A percentile compares a stretch with the other conserved stretches of the same genome.
Evolutionary conservation across 64 coral and sea anemone genomes (phyloP).

Genomic region (Pachyseris speciosa): DNA sequence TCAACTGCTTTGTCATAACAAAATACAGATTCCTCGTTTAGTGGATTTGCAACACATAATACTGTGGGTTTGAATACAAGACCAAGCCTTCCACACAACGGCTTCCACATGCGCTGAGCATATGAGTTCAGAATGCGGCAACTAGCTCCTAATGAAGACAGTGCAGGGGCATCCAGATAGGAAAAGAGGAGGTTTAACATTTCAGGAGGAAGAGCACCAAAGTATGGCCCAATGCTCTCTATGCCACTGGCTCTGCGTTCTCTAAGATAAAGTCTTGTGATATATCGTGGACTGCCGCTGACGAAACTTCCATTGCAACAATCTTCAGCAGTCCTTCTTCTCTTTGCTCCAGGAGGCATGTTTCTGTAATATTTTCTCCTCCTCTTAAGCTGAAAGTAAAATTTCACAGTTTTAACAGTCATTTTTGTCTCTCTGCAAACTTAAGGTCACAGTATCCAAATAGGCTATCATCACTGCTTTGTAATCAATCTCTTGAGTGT

Average conservation of each 20-base stretch:
- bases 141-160: slow-evolving; percentile 85
- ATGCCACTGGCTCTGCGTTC: slow-evolving; percentile 77
- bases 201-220: slow-evolving; percentile 89
- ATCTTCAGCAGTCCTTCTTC: slow-evolving; percentile 20
- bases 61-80: slow-evolving; percentile 77
- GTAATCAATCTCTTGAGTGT: not conserved
- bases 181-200: slow-evolving; percentile 85
- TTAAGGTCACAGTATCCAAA: no score
- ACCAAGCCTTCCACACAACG: slow-evolving; percentile 71
- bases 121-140: slow-evolving; percentile 82
- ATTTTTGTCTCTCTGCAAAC: not conserved
- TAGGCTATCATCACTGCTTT: not conserved
- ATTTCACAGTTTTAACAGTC: not conserved
- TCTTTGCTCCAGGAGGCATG: slow-evolving; percentile 79
- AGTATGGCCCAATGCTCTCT: slow-evolving; percentile 85
- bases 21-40: slow-evolving; percentile 66
- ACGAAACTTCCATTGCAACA: not conserved
- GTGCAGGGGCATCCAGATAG: slow-evolving; percentile 89
- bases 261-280: slow-evolving; percentile 72
- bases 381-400: not conserved
- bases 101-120: slow-evolving; percentile 79
- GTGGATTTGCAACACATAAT: slow-evolving; percentile 90
- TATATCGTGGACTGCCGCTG: slow-evolving; percentile 45
- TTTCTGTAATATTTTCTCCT: not conserved
- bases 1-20: slow-evolving; percentile 94